phyloP scores from a whole-genome alignment of 2,113 vertebrate species.

The Coracopsis vasa region DNA sequence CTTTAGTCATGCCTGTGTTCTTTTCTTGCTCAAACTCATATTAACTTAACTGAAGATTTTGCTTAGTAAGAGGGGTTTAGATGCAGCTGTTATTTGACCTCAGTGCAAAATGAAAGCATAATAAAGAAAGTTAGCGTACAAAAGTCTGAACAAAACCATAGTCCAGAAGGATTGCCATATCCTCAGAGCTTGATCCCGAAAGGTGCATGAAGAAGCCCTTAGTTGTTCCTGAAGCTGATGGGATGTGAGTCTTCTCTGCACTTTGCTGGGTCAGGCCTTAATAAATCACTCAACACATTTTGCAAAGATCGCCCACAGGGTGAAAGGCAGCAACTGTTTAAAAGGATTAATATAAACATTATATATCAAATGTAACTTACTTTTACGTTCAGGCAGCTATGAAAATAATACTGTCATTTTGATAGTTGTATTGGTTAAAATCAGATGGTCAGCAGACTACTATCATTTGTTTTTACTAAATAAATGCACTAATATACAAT shows the following conservation, averaged over 20 bases:
- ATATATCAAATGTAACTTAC: conserved; percentile 40
- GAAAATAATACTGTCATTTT: conserved; percentile 50
- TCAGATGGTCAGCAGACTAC: conserved; percentile 22
- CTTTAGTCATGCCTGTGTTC: not conserved
- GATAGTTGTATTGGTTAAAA: conserved; percentile 30
- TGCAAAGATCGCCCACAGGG: not conserved
- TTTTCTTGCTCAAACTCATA: not conserved
- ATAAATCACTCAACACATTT: conserved; percentile 31
- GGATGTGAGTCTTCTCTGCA: conserved; percentile 12
- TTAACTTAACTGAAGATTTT: not conserved
- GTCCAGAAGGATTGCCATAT: not conserved
- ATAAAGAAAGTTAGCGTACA: not conserved
- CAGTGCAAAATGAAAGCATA: not conserved
- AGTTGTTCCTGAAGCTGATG: not conserved
- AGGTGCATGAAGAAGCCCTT: not conserved
- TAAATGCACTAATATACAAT: conserved; percentile 32
- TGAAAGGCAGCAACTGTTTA: conserved; percentile 58
- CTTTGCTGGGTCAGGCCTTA: conserved; percentile 27
- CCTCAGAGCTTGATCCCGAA: not conserved
- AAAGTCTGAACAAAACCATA: not conserved
- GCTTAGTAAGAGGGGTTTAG: not conserved
- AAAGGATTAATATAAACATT: conserved; percentile 56
- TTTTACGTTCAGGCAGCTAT: conserved; percentile 43
- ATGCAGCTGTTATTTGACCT: not conserved
- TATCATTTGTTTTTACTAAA: conserved; percentile 53